phyloP scores from a whole-genome alignment of 2,888 invertebrate genomes.

The Lepidonotus clava region DNA sequence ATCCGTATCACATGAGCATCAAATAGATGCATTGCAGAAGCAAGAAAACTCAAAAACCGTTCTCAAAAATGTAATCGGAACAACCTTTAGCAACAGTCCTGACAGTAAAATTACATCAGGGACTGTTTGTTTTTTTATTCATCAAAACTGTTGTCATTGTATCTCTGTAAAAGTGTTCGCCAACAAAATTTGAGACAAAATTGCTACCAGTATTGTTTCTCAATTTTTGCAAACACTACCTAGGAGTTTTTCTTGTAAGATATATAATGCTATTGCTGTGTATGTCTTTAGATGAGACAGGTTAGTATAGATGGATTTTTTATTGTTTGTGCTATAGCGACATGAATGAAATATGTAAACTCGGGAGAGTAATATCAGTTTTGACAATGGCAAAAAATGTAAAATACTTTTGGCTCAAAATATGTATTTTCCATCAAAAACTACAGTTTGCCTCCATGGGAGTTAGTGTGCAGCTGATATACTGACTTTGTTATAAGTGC shows the following conservation, averaged over 20 bases:
- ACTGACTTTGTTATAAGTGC: too few species aligned
- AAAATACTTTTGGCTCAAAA: too few species aligned
- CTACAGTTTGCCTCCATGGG: too few species aligned
- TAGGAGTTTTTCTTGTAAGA: slow-evolving; percentile 20
- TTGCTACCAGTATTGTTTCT: slow-evolving; percentile 18
- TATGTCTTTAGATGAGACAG: slow-evolving; percentile 47
- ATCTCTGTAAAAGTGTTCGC: slow-evolving; percentile 36
- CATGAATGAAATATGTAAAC: too few species aligned
- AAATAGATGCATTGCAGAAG: background rate
- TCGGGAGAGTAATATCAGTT: too few species aligned
- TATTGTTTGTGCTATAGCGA: slow-evolving; percentile 10
- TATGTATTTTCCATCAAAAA: too few species aligned
- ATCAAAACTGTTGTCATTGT: slow-evolving; percentile 46
- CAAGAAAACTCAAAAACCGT: background rate
- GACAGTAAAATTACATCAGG: too few species aligned
- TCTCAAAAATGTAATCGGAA: background rate
- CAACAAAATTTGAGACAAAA: slow-evolving; percentile 42
- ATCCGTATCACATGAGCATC: background rate
- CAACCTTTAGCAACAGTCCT: background rate
- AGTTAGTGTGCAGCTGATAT: too few species aligned
- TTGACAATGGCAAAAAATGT: too few species aligned
- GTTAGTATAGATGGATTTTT: slow-evolving; percentile 32
- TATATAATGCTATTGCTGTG: slow-evolving; percentile 29
- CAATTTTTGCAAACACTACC: background rate
- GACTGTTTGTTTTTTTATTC: background rate